Evolutionary conservation across 1,140 invertebrate species (phyloP).

Genomic region (Sipha flava): DNA sequence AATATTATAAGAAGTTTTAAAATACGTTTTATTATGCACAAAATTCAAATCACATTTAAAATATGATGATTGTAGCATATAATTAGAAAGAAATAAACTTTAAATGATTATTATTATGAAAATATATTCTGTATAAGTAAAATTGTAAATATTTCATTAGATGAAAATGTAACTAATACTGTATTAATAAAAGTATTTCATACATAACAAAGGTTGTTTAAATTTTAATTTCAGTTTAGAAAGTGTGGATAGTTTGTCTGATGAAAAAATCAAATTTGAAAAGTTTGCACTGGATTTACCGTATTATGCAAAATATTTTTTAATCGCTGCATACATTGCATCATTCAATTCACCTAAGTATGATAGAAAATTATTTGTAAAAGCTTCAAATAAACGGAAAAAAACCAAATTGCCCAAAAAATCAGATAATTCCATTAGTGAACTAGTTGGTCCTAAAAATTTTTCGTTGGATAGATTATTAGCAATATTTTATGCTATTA

Average conservation of each 20-base stretch:
- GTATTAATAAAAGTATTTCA: too few relatives aligned
- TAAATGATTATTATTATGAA: too few relatives aligned
- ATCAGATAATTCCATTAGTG: conserved; percentile 46
- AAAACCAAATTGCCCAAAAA: conserved; percentile 48
- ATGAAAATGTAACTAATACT: too few relatives aligned
- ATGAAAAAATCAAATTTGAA: conserved; percentile 37
- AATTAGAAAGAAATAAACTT: too few relatives aligned
- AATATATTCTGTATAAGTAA: too few relatives aligned
- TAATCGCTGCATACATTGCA: conserved; percentile 81
- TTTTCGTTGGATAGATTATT: conserved; percentile 76
- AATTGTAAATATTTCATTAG: too few relatives aligned
- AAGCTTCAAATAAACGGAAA: conserved; percentile 55
- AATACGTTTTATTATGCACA: too few relatives aligned
- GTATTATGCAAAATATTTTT: conserved; percentile 76
- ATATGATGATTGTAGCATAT: too few relatives aligned
- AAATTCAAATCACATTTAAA: too few relatives aligned
- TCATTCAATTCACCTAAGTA: conserved; percentile 81
- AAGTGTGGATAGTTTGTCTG: neutral
- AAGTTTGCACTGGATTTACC: conserved; percentile 61
- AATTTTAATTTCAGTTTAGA: neutral
- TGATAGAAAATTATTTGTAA: conserved; percentile 73
- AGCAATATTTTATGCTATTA: conserved; percentile 84
- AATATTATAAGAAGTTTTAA: too few relatives aligned
- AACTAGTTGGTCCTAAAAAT: conserved; percentile 57
- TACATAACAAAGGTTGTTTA: too few relatives aligned